Evolutionary conservation across 2,888 invertebrate species (phyloP).

Genomic region (Apamea crenata): DNA sequence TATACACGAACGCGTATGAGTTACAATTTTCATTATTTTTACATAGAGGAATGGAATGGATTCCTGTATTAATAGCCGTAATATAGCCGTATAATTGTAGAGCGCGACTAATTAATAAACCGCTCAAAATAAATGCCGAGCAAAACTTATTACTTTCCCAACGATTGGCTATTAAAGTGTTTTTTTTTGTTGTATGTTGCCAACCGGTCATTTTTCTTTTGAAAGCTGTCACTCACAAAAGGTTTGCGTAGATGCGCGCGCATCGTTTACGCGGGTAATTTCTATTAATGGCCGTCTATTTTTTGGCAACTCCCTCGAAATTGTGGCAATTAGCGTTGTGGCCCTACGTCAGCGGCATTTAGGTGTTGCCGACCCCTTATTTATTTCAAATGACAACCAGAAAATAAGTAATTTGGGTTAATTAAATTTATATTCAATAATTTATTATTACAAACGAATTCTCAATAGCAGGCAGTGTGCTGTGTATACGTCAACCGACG

Average conservation of each 20-base stretch:
- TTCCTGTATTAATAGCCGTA: slow-evolving; percentile 37
- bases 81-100: slow-evolving; percentile 45
- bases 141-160: slow-evolving; percentile 31
- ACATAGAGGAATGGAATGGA: slow-evolving; percentile 27
- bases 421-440: not conserved
- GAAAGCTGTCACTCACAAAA: slow-evolving; percentile 50
- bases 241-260: slow-evolving; percentile 39
- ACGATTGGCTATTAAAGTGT: slow-evolving; percentile 20
- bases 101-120: slow-evolving; percentile 37
- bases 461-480: not conserved
- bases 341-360: slow-evolving; percentile 32
- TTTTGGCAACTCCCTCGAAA: slow-evolving; percentile 58
- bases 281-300: slow-evolving; percentile 45
- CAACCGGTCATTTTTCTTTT: slow-evolving; percentile 48
- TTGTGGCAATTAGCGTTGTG: slow-evolving; percentile 55
- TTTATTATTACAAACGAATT: not conserved
- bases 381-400: slow-evolving; percentile 37
- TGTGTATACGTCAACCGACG: not conserved
- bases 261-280: slow-evolving; percentile 36
- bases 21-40: slow-evolving; percentile 33
- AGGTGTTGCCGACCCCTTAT: slow-evolving; percentile 47
- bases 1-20: slow-evolving; percentile 12
- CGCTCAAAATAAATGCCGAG: slow-evolving; percentile 22
- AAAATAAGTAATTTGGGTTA: slow-evolving; percentile 4
- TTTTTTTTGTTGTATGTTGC: slow-evolving; percentile 34